A percentile compares a stretch with the other conserved stretches of the same genome.
These are phyloP conservation scores for Drosophila serrata DNA, from an alignment of 1,140 invertebrate species.

Conservation along the genomic window DNA sequence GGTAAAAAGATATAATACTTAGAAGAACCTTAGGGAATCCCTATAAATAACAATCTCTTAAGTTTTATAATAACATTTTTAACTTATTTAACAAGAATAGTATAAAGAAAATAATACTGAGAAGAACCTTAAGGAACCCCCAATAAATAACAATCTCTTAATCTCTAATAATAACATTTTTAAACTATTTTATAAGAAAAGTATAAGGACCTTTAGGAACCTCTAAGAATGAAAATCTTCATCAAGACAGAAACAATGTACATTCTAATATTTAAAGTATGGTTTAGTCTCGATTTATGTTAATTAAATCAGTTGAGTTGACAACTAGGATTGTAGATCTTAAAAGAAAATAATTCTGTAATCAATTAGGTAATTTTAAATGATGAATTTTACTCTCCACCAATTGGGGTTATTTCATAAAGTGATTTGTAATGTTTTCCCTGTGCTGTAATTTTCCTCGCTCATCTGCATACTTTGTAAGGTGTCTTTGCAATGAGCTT, in stretches of 20 bases:
- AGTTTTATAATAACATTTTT: no score
- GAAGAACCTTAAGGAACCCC: neutral
- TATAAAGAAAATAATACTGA: no score
- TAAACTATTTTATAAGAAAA: no score
- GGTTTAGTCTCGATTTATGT: neutral
- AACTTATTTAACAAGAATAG: no score
- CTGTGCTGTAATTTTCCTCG: neutral
- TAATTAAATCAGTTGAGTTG: neutral
- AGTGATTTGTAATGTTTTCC: neutral
- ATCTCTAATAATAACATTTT: no score
- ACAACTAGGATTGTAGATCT: no score
- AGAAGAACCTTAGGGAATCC: no score
- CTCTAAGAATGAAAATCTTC: neutral
- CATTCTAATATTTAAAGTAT: neutral
- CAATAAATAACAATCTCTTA: neutral
- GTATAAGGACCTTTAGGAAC: no score
- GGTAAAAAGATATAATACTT: no score
- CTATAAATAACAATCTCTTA: no score
- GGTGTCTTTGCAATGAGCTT: constrained; percentile 10
- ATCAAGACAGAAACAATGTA: neutral
- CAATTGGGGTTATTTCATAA: neutral
- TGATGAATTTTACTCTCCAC: neutral
- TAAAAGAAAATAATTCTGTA: neutral
- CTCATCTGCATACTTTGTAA: constrained; percentile 12
- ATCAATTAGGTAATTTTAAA: no score